phyloP scores from a whole-genome alignment of 2,113 vertebrate species.

The Gallinago jamesoni region DNA sequence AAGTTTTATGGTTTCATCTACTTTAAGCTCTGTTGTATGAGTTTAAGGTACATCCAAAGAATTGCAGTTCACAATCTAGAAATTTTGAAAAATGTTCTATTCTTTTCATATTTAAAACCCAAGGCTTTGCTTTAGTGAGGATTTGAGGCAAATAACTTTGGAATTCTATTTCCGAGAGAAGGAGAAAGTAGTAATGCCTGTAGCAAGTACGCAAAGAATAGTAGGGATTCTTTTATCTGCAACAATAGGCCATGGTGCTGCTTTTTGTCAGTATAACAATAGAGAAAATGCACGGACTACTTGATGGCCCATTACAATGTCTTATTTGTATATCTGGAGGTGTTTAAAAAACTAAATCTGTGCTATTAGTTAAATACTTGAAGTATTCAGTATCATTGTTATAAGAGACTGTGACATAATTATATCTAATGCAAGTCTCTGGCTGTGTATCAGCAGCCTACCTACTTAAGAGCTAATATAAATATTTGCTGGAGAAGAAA shows the following conservation, averaged over 20 bases:
- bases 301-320: not conserved
- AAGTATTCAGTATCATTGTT: not conserved
- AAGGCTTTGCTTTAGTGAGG: not conserved
- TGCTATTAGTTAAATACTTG: not conserved
- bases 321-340: not conserved
- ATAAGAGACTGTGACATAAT: not conserved
- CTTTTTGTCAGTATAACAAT: not conserved
- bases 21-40: not conserved
- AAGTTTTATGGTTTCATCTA: not conserved
- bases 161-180: not conserved
- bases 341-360: not conserved
- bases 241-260: not conserved
- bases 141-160: not conserved
- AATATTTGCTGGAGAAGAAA: constrained; percentile 7
- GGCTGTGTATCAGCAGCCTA: not conserved
- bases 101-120: not conserved
- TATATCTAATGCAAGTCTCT: not conserved
- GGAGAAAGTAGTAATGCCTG: not conserved
- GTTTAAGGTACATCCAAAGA: not conserved
- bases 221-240: not conserved
- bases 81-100: not conserved
- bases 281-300: not conserved
- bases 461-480: not conserved
- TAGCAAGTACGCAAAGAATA: not conserved
- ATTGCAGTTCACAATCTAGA: not conserved